Conservation (phyloP, 2,888 invertebrate species). For the Hemaris fuciformis region DNA sequence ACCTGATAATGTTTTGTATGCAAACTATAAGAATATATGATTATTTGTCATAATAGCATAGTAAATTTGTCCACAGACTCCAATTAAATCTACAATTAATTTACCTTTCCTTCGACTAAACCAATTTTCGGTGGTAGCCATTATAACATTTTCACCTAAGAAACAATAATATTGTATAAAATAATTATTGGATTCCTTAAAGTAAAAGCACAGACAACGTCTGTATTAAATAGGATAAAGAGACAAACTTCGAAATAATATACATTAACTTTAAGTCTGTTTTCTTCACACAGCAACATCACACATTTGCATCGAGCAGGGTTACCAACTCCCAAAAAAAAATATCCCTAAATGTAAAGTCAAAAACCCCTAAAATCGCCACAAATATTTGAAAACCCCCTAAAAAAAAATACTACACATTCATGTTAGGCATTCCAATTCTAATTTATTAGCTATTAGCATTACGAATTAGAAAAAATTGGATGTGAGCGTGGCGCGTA, state of each 20-base stretch:
- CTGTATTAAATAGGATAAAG: conserved; percentile 21
- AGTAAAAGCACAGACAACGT: background rate
- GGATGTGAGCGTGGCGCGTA: too few species aligned
- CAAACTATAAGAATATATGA: background rate
- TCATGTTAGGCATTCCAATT: too few species aligned
- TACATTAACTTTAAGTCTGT: conserved; percentile 56
- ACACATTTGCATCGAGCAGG: too few species aligned
- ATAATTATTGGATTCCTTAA: background rate
- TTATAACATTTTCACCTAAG: conserved; percentile 59
- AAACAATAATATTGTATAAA: background rate
- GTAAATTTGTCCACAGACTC: conserved; percentile 19
- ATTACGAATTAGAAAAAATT: too few species aligned
- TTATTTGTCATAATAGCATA: background rate
- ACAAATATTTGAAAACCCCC: too few species aligned
- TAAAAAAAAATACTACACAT: too few species aligned
- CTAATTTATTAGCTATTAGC: too few species aligned
- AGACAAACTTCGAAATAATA: conserved; percentile 42
- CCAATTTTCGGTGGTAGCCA: conserved; percentile 76
- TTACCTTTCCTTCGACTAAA: conserved; percentile 77
- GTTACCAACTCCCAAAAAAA: too few species aligned
- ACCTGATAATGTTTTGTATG: background rate
- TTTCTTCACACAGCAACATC: conserved; percentile 47
- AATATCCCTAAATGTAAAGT: too few species aligned
- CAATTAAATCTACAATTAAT: conserved; percentile 26
- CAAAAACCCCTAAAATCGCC: too few species aligned